Base-by-base conservation (phyloP, 1,140 invertebrate genomes). In the Parapsyche elsis region DNA sequence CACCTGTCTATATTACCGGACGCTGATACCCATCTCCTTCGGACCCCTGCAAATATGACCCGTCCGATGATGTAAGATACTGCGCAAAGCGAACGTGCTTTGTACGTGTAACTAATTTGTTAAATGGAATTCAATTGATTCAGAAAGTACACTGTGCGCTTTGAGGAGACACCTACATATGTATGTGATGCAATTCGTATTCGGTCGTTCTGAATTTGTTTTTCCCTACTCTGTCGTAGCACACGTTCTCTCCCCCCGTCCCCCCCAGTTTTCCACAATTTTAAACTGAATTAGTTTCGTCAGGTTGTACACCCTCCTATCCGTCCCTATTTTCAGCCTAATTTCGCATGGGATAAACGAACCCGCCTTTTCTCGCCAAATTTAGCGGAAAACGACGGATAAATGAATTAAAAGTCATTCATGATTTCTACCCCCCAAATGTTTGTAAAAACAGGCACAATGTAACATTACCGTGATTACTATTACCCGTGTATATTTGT, bases 281-380 rank as follows among this genome's bases (percentile, higher is more conserved):
- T 71, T 44, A 71, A 71, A 71, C 70, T 71, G 30, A 71, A 71
- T 71, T 71, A 71, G 70, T 71, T 71, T 71, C 70, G 70, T 23
- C 70, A 71, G 70, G 70, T 71, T 71, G 70, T 24, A 12, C 21
- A 2, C 21, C 61, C 21, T 23, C 61, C 21, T 14, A 1, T 38
- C 7, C 30, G 30, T 38, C 30, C 30, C 30, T 71, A 26, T 44
- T 71, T 71, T 1, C 70, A 71, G 70, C 70, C 10, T 38, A 71
- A 71, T 71, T 71, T 44, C 26, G 14, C 21, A n/a, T 26, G 7
- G 30, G 19, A 71, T 71, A 38, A 71, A 16, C 24, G 70, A 16
- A 24, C 19, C 10, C 19, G 24, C 14, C 61, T 67, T 61, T 67
- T 67, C 24, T 30, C 24, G 61, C 19, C 61, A 67, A 19, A 67